Evolutionary conservation across 2,797 vertebrate species (phyloP), one percentile per base, ranked within the genome.

Genomic region (Pampus argenteus): DNA sequence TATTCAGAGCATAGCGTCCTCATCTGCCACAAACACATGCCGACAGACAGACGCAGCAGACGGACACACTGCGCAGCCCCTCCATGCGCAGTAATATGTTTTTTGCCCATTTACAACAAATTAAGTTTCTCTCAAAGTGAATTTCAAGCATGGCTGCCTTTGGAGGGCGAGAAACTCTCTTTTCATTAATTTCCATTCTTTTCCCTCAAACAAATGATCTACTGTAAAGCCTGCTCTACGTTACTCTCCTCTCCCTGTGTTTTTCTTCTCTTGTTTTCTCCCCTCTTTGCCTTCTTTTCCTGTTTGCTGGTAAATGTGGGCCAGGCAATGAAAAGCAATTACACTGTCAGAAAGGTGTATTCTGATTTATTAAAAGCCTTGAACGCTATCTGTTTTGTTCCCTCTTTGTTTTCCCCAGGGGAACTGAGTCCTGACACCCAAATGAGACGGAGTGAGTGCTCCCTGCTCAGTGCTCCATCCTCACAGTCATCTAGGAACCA

Each of bases 81-180:
- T 81, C 71, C 45, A 72, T n/a, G 79, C 79, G 66, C 94, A 94
- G 95, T 96, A 97, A 96, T 97, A 97, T 96, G 96, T 96, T 97
- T 96, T 96, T 96, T 95, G 94, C 95, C 95, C 95, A 95, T 97
- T 94, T 97, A 97, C 95, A 96, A 96, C 96, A 98, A 98, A 99
- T 98, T 97, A 97, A 95, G 96, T 96, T 97, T 96, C 92, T 86
- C 94, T 97, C 95, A 97, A 97, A 98, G 95, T 98, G 95, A 97
- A 99, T 98, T 97, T 98, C 97, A 97, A 95, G 97, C 96, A 94
- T 95, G 96, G 93, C 95, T 95, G 96, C 94, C 86, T 97, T 95
- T 95, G 55, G 89, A 96, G 95, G 95, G 95, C 94, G 94, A 95
- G 95, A 95, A 96, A 97, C 96, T 96, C 95, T 93, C 89, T 96